Base-by-base conservation (phyloP, 2,113 vertebrate species). In the Oxyura jamaicensis region DNA sequence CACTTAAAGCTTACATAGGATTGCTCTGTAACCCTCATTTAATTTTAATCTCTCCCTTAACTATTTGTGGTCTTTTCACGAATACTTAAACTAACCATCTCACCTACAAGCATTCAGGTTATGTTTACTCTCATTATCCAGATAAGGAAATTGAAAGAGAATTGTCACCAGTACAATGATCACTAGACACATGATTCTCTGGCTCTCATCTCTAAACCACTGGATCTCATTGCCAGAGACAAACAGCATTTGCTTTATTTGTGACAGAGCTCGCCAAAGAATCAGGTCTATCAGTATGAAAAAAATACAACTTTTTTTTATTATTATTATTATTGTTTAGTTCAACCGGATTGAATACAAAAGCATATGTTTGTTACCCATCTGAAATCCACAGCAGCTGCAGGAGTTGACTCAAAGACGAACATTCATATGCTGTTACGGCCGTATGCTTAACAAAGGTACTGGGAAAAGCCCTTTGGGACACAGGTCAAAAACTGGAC, bases 381-480 rank as follows among this genome's bases (percentile, higher is more conserved):
- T 41, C 41, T 86, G 65, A 88, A 77, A 94, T 67, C n/a, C 21
- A 58, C 50, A 77, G 53, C 53, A 90, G 63, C 55, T 72, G 72
- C 36, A 73, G 35, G 39, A 80, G 21, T 19, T 66, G 31, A 67
- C n/a, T 11, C 76, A 31, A 83, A 63, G 41, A 42, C 16, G 33
- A 83, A 74, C 3, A 88, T 39, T 18, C 53, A 35, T 3, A 46
- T 8, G 7, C 39, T 46, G 71, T 83, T 60, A 63, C 60, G 39
- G 35, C 60, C 25, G 39, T 35, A 11, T 65, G 76, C 44, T 90
- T 80, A 72, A 87, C 35, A 62, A 62, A 66, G 11, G 39, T 56
- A 59, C 39, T n/a, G 76, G 13, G 33, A 55, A 31, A 69, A 16
- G 33, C 31, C 33, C 36, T 50, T 79, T 21, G 69, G 0, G 3